phyloP scores from a whole-genome alignment of 2,888 invertebrate species.

The Cataglyphis rosenhaueri region DNA sequence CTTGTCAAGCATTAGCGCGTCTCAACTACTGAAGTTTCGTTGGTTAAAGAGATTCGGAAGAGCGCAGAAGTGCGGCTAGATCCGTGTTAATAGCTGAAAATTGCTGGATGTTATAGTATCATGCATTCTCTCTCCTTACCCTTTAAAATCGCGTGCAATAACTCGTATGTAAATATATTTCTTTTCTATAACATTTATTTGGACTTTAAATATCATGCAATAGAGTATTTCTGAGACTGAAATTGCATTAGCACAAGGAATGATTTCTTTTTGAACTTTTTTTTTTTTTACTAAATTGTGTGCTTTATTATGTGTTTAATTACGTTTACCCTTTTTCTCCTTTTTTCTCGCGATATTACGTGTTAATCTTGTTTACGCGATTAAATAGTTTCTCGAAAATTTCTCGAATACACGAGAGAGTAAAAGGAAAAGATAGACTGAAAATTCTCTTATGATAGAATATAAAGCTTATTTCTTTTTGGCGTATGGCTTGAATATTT shows the following conservation, averaged over 20 bases:
- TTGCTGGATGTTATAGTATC: not conserved
- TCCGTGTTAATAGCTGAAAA: constrained; percentile 18
- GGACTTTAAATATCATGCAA: not conserved
- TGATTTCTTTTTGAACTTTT: not conserved
- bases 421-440: not conserved
- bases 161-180: not conserved
- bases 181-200: not conserved
- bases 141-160: not conserved
- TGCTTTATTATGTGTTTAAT: not conserved
- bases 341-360: not conserved
- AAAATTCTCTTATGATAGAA: not conserved
- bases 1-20: constrained; percentile 52
- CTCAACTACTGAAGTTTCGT: constrained; percentile 43
- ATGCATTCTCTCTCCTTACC: not conserved
- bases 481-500: not conserved
- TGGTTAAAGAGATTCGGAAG: constrained; percentile 19
- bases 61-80: not conserved
- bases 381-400: not conserved
- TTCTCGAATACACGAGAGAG: not conserved
- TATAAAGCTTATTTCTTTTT: constrained; percentile 1
- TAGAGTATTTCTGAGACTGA: not conserved
- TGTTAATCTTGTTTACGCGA: not conserved
- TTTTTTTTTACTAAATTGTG: not conserved
- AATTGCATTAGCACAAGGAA: not conserved
- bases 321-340: not conserved